Base-by-base conservation (phyloP, 2,888 invertebrate species). In the Hemithea aestivaria region DNA sequence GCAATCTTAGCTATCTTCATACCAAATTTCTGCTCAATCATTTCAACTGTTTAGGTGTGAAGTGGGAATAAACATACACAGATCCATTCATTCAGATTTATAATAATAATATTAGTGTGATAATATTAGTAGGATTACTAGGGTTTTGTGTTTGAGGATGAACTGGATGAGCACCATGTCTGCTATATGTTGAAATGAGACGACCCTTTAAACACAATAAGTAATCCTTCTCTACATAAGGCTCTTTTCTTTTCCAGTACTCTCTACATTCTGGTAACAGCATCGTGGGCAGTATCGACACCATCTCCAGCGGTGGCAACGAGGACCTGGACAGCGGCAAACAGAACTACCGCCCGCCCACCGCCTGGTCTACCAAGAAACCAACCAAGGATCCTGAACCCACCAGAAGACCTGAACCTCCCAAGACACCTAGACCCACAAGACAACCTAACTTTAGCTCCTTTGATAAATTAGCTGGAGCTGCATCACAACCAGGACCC, bases 301-400 rank as follows among this genome's bases (percentile, higher is more conserved):
- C 79, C 2, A 80, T 88, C 12, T 66, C 72, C 1, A 75, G 70
- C 27, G 63, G 66, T 6, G 70, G 73, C 43, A 78, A 82, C 47
- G 78, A 83, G 33, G 76, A 74, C 8, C 52, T 84, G 3, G 83
- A 80, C 44, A 73, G 76, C 23, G 87, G 74, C 36, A 87, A 88
- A 50, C 72, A 75, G 10, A 80, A 75, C 43, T 89, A 88, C 56
- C 73, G 87, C 12, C 80, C 89, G 0, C 90, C 90, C 0, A 78
- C 83, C 5, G 85, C 85, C 37, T 90, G 90, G 90, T 89, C 89
- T 1, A 89, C 88, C 0, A 79, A 87, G 33, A 63, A 35, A 25
- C 48, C 57, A 1, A 52, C 35, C 24, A 36, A 41, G n/a, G 33
- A 31, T 11, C 31, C 32, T 6, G 24, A 10, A 9, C 10, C 9